phyloP scores from a whole-genome alignment of 2,113 vertebrate genomes.

The Columba livia region DNA sequence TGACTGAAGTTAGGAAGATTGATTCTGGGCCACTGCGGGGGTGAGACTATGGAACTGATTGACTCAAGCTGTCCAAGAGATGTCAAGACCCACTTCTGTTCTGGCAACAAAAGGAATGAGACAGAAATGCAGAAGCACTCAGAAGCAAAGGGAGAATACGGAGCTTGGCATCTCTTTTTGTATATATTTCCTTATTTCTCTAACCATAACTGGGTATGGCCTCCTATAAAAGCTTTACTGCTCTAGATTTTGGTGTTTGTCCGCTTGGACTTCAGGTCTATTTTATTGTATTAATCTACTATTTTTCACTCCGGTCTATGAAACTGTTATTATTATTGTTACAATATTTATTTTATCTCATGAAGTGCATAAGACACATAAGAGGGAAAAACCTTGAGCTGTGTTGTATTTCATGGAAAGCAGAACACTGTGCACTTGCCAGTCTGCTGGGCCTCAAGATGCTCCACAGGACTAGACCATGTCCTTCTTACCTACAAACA shows the following conservation, averaged over 20 bases:
- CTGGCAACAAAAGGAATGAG: background rate
- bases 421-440: background rate
- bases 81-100: background rate
- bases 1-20: background rate
- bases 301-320: background rate
- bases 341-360: background rate
- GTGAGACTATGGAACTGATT: background rate
- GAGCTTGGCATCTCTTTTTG: background rate
- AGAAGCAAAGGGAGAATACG: background rate
- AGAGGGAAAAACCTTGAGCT: background rate
- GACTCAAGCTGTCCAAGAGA: background rate
- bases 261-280: background rate
- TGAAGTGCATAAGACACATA: accelerated
- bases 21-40: background rate
- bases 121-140: background rate
- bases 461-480: background rate
- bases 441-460: background rate
- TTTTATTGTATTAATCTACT: background rate
- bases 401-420: background rate
- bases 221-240: background rate
- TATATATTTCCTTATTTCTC: background rate
- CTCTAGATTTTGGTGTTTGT: background rate
- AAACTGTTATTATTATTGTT: background rate
- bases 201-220: background rate
- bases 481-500: background rate